Percentiles rank a stretch among this genome's conserved stretches.
Evolutionary conservation across 2,113 vertebrate species (phyloP).

Genomic region (Rutilus rutilus): DNA sequence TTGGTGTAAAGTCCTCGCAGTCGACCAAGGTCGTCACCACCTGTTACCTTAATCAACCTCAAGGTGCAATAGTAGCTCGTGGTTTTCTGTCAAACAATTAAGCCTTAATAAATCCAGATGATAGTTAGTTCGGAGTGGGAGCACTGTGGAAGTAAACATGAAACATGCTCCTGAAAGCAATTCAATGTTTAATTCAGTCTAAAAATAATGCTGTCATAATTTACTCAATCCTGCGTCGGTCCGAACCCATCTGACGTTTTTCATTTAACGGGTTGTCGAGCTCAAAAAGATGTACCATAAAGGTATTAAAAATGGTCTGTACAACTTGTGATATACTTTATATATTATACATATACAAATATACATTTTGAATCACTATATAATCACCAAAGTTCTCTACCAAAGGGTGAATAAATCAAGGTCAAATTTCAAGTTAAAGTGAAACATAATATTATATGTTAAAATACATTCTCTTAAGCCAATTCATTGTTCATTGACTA

Average conservation of each 20-base stretch:
- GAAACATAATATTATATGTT: too few relatives aligned
- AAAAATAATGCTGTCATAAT: background rate
- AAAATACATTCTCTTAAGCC: too few relatives aligned
- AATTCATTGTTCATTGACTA: too few relatives aligned
- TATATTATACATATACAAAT: background rate
- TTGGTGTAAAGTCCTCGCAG: slow-evolving; percentile 12
- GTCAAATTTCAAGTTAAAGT: background rate
- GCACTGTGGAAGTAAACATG: background rate
- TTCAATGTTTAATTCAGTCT: background rate
- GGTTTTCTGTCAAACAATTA: slow-evolving; percentile 31
- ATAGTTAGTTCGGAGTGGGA: background rate
- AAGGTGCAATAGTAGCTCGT: background rate
- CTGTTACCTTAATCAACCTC: slow-evolving; percentile 35
- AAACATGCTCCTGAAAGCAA: background rate
- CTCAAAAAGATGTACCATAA: background rate
- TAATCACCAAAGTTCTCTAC: background rate
- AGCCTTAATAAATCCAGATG: background rate
- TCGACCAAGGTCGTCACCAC: slow-evolving; percentile 47
- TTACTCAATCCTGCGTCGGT: background rate
- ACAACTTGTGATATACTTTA: background rate
- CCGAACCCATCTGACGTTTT: background rate
- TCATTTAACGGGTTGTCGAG: background rate
- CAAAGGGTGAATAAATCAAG: background rate
- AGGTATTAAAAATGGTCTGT: background rate
- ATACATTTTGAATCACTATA: background rate